Evolutionary conservation across 2,113 vertebrate genomes (phyloP).

Genomic region (Brachypodius melanocephalos): DNA sequence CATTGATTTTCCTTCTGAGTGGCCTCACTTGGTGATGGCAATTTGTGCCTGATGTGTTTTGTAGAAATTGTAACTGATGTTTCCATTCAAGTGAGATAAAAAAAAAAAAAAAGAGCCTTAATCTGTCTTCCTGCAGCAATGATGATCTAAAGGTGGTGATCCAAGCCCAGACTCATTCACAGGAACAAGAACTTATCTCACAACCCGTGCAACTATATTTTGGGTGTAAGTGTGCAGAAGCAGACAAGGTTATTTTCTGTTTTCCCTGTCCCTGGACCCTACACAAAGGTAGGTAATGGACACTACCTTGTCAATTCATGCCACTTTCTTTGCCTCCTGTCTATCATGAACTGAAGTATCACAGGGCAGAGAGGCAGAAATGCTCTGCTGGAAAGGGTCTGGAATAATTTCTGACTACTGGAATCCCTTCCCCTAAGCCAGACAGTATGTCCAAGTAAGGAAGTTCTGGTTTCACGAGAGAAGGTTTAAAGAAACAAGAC

Average conservation of each 20-base stretch:
- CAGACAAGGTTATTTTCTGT: background rate
- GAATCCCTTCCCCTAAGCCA: background rate
- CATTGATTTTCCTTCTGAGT: background rate
- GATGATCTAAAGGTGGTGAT: background rate
- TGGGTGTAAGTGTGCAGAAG: background rate
- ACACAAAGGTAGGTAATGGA: accelerated
- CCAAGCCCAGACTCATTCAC: background rate
- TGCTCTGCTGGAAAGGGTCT: background rate
- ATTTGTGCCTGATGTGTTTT: background rate
- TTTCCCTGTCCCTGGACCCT: background rate
- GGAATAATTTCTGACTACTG: background rate
- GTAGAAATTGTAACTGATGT: background rate
- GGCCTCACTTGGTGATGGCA: background rate
- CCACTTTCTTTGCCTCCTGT: background rate
- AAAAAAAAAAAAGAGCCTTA: background rate
- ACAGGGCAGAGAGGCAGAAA: background rate
- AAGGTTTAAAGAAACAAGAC: background rate
- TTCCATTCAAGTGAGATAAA: background rate
- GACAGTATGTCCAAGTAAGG: background rate
- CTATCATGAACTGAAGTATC: background rate
- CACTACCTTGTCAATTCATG: background rate
- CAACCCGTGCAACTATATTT: background rate
- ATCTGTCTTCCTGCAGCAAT: background rate
- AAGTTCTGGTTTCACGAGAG: background rate
- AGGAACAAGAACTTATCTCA: background rate